Percentiles rank a stretch among this genome's conserved stretches.
phyloP scores from a whole-genome alignment of 2,113 vertebrate genomes.

The Marcusenius ussheri region DNA sequence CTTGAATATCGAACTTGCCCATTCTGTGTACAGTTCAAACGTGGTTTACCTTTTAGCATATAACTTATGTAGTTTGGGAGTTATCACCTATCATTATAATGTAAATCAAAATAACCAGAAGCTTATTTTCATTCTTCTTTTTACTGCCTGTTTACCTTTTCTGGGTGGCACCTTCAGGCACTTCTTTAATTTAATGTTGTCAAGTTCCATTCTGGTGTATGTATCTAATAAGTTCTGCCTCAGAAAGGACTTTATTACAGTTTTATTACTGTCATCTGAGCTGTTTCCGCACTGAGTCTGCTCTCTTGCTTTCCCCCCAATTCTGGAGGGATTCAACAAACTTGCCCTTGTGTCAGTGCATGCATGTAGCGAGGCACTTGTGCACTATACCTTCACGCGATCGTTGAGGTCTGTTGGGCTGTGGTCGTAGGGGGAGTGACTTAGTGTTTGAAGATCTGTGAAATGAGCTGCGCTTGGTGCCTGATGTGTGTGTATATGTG shows the following conservation, averaged over 20 bases:
- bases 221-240: background rate
- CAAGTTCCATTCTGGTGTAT: background rate
- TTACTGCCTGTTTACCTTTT: background rate
- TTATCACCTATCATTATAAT: background rate
- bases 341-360: background rate
- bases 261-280: background rate
- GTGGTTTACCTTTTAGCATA: background rate
- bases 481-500: background rate
- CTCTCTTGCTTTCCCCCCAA: background rate
- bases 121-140: background rate
- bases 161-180: background rate
- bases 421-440: background rate
- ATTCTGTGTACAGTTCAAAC: background rate
- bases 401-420: background rate
- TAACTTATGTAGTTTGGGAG: background rate
- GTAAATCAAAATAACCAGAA: background rate
- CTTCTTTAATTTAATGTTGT: background rate
- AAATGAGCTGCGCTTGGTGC: background rate
- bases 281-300: background rate
- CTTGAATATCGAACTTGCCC: background rate
- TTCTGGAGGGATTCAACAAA: background rate
- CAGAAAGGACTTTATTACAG: background rate
- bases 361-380: background rate
- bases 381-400: background rate
- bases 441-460: background rate